Evolutionary conservation across 2,113 vertebrate genomes (phyloP).

Genomic region (Pachyramphus minor): DNA sequence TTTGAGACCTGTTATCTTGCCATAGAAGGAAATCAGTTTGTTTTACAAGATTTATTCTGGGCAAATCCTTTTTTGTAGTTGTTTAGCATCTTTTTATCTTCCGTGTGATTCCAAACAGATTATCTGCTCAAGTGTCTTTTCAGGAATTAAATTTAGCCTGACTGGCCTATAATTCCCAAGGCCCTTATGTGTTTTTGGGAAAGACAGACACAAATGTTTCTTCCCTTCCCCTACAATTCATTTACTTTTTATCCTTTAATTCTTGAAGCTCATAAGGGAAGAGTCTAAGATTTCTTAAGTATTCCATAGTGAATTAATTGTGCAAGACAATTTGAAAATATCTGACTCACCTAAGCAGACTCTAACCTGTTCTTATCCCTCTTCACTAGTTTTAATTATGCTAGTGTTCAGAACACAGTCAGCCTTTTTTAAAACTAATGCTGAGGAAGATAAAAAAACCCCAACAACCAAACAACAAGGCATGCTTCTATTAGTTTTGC

Average conservation of each 20-base stretch:
- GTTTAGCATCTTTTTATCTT: not conserved
- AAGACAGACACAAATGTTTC: not conserved
- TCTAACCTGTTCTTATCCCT: not conserved
- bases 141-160: not conserved
- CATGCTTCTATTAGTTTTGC: not conserved
- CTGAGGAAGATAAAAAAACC: not conserved
- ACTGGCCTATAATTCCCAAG: not conserved
- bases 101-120: not conserved
- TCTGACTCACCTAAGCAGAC: not conserved
- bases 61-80: not conserved
- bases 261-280: not conserved
- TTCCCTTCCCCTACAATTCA: not conserved
- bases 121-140: not conserved
- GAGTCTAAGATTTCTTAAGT: not conserved
- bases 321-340: slow-evolving; percentile 17
- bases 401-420: not conserved
- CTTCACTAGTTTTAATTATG: not conserved
- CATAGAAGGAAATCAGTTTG: not conserved
- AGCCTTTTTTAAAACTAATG: not conserved
- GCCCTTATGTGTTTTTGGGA: not conserved
- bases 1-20: not conserved
- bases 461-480: not conserved
- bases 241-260: not conserved
- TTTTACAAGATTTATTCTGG: not conserved
- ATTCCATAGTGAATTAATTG: not conserved